Evolutionary conservation across 2,888 invertebrate species (phyloP), one percentile per base, ranked within the genome.

Genomic region (Andrena fulva): DNA sequence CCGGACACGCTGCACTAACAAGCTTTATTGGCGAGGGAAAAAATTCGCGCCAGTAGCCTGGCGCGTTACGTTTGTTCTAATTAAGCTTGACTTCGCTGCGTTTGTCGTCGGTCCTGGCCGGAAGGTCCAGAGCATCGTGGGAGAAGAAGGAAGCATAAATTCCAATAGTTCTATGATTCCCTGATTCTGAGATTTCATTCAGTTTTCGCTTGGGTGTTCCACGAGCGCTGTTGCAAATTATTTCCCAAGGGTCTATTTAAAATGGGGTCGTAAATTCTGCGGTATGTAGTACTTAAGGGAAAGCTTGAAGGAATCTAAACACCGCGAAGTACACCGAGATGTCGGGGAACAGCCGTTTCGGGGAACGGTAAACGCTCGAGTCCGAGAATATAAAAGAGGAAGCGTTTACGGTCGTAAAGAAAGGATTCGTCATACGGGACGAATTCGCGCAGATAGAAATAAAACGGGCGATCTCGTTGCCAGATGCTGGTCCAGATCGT

Each of bases 401-500:
- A 10, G 16, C 63, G 27, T 66, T 66, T 66, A 42, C 10, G 29
- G 24, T 27, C 64, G 59, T 42, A 33, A 7, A 52, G 12, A 68
- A 73, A 10, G 62, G 42, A 72, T 67, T 54, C 59, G 64, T 69
- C 69, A 52, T 7, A 42, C 12, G 33, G 29, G 29, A 42, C 56
- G 56, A 73, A 66, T 48, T 66, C 66, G 56, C 48, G 33, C n/a
- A 52, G 63, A 75, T 80, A 62, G 70, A 80, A 71, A 76, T 71
- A 80, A 80, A 76, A 76, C 71, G 52, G 48, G 7, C 35, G 54
- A 60, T 75, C 48, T 10, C 31, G 60, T 35, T 71, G 76, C 70
- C 70, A 79, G 70, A 79, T 80, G 62, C 52, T 24, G 52, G 12
- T 35, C 20, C 66, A 42, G 80, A 74, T 79, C 79, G 79, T 69